Evolutionary conservation across 2,797 vertebrate species (phyloP), one percentile per base, ranked within the genome.

Genomic region (Nannoperca australis): DNA sequence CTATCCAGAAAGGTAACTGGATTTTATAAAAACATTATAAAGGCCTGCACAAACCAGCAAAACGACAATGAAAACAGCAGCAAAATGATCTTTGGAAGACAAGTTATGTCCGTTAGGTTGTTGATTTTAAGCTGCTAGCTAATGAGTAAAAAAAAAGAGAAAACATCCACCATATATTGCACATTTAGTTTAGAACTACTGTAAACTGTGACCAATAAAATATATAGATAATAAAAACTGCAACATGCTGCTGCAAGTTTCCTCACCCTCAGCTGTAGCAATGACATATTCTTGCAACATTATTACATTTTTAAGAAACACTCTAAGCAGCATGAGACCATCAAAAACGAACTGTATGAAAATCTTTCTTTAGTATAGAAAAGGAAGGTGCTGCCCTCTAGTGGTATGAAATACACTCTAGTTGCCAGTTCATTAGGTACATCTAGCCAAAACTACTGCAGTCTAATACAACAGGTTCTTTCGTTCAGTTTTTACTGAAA

Each of bases 321-420:
- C 7, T 45, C 1, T 6, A 54, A 53, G 34, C 54, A 70, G 14
- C 49, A 73, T 18, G 22, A 66, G 2, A 32, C 42, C 22, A 58
- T 10, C 17, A 73, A 53, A 6, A 64, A 17, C 2, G 6, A 36
- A 15, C 38, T 3, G 17, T 10, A 20, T 73, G 12, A n/a, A 30
- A 34, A 30, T 14, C n/a, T 55, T 8, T 34, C 4, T 10, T 49
- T 59, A 38, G 2, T 40, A 10, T 66, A 14, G 22, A 62, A 66
- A 24, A 30, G 67, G 71, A 49, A 76, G 50, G 64, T 85, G 77
- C 82, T 90, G 72, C 89, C 88, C 83, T 86, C 93, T 91, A 76
- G 90, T 85, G 91, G 70, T n/a, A 15, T 58, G 12, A 42, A 27
- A 38, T 40, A 47, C 17, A 66, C 18, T 47, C 9, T 38, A 61